Conservation (phyloP, 2,888 invertebrate genomes). For the Alcis repandata region DNA sequence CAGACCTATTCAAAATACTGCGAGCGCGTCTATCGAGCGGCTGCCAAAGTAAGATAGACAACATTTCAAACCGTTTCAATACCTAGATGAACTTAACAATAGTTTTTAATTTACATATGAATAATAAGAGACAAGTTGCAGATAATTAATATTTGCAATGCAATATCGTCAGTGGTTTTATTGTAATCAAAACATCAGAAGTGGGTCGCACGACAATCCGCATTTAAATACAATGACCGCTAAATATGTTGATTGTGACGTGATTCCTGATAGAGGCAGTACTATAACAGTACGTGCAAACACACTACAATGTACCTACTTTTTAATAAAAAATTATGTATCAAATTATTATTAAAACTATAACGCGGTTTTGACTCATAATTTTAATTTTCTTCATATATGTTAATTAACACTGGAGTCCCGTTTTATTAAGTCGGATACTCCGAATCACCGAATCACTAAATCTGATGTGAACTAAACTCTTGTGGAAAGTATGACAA, state of each 20-base stretch:
- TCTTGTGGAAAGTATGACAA: too few species aligned
- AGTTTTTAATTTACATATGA: conserved; percentile 24
- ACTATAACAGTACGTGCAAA: background rate
- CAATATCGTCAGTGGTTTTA: conserved; percentile 36
- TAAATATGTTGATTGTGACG: conserved; percentile 43
- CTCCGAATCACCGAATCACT: too few species aligned
- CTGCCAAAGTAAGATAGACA: background rate
- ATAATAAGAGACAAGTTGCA: conserved; percentile 25
- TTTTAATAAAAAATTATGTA: too few species aligned
- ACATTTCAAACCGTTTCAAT: background rate
- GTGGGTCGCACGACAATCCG: conserved; percentile 41
- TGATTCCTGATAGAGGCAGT: conserved; percentile 4
- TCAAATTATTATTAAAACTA: too few species aligned
- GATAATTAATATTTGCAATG: conserved; percentile 30
- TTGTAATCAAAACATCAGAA: conserved; percentile 44
- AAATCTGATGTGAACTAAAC: too few species aligned
- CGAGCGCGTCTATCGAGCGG: too few species aligned
- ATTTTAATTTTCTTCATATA: too few species aligned
- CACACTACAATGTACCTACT: too few species aligned
- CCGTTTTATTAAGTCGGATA: too few species aligned
- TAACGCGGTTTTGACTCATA: too few species aligned
- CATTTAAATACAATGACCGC: conserved; percentile 50
- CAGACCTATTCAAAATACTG: too few species aligned
- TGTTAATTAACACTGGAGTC: too few species aligned
- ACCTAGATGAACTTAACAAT: background rate